Conservation (phyloP, 2,797 vertebrate species). For the Sebastes matsubarae region DNA sequence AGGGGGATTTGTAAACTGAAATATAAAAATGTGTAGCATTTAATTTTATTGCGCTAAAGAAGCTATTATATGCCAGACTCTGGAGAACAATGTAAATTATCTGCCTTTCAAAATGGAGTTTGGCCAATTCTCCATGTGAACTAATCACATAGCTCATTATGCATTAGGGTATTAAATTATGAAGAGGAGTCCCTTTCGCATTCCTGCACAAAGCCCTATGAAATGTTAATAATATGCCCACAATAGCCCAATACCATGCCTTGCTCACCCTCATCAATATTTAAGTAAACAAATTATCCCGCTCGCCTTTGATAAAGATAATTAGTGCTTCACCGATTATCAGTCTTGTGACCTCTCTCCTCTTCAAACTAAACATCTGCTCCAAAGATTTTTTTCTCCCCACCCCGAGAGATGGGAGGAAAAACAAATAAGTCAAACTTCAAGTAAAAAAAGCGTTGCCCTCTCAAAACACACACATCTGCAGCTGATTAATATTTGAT, state of each 20-base stretch:
- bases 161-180: slow-evolving; percentile 99
- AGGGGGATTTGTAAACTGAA: slow-evolving; percentile 97
- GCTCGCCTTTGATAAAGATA: slow-evolving; percentile 98
- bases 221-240: slow-evolving; percentile 99
- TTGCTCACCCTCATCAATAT: slow-evolving; percentile 98
- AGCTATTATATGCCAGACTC: slow-evolving; percentile 98
- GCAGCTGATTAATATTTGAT: slow-evolving; percentile 85
- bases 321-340: slow-evolving; percentile 95
- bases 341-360: slow-evolving; percentile 92
- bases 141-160: slow-evolving; percentile 99
- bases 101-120: slow-evolving; percentile 97
- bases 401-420: not conserved
- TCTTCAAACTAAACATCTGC: slow-evolving; percentile 87
- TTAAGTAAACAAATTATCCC: slow-evolving; percentile 99
- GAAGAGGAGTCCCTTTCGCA: slow-evolving; percentile 96
- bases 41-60: slow-evolving; percentile 99
- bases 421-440: slow-evolving; percentile 84
- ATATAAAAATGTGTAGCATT: slow-evolving; percentile 99
- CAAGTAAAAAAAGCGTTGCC: slow-evolving; percentile 62
- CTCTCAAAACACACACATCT: slow-evolving; percentile 84
- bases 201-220: slow-evolving; percentile 99
- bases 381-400: slow-evolving; percentile 72
- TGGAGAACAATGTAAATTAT: slow-evolving; percentile 99
- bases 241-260: slow-evolving; percentile 95
- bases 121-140: slow-evolving; percentile 98